Conservation (phyloP, 2,888 invertebrate genomes). For the Phragmatobia fuliginosa region DNA sequence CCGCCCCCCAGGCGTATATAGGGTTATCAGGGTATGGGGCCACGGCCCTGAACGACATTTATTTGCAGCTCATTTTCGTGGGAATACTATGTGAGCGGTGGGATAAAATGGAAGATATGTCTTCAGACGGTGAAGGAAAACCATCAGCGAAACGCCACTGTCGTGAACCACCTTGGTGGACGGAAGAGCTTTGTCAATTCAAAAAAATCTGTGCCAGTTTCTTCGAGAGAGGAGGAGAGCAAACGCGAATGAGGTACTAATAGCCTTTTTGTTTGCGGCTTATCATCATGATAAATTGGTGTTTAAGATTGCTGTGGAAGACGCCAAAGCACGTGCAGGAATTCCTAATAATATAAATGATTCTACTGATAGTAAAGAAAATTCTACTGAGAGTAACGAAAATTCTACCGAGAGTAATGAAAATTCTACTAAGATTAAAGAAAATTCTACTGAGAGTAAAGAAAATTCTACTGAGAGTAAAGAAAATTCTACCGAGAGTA, state of each 20-base stretch:
- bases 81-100: conserved; percentile 1
- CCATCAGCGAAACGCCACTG: not conserved
- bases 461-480: too few species aligned
- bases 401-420: too few species aligned
- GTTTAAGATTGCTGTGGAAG: not conserved
- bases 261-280: conserved; percentile 4
- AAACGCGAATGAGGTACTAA: not conserved
- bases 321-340: not conserved
- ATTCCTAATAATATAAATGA: not conserved
- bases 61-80: conserved; percentile 10
- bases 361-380: too few species aligned
- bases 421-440: too few species aligned
- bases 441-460: too few species aligned
- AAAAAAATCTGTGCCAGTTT: not conserved
- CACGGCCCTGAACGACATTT: conserved; percentile 2
- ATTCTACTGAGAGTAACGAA: too few species aligned
- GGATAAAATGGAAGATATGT: not conserved
- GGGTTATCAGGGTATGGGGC: conserved; percentile 11
- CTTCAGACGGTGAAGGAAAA: not conserved
- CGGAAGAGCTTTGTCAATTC: not conserved
- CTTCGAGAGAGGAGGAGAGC: not conserved
- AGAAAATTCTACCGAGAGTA: too few species aligned
- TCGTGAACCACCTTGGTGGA: conserved; percentile 6
- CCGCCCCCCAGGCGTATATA: conserved; percentile 8
- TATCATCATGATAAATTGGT: conserved; percentile 10